phyloP scores from a whole-genome alignment of 2,888 invertebrate genomes.

The Leucozona laternaria region DNA sequence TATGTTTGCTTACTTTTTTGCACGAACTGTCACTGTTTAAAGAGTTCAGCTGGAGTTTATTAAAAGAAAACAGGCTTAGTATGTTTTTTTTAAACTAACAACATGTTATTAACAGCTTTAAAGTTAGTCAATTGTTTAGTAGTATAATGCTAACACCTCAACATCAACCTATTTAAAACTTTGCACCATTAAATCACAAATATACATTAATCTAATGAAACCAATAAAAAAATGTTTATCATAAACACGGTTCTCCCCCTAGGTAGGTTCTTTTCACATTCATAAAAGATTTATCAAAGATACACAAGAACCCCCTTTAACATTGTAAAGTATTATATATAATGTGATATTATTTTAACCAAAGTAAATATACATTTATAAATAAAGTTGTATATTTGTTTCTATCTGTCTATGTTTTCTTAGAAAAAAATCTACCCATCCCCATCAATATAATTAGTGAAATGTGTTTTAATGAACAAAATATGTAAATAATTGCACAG shows the following conservation, averaged over 20 bases:
- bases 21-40: too few relatives aligned
- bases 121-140: too few relatives aligned
- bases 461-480: neutral
- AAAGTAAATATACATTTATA: neutral
- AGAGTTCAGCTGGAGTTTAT: too few relatives aligned
- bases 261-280: neutral
- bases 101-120: too few relatives aligned
- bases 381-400: neutral
- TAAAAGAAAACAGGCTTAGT: too few relatives aligned
- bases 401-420: neutral
- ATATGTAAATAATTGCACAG: slow-evolving; percentile 24
- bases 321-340: neutral
- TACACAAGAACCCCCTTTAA: neutral
- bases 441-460: slow-evolving; percentile 5
- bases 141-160: too few relatives aligned
- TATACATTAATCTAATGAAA: too few relatives aligned
- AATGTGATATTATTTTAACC: too few relatives aligned
- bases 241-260: slow-evolving; percentile 1
- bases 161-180: too few relatives aligned
- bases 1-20: too few relatives aligned
- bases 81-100: too few relatives aligned
- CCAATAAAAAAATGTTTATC: neutral
- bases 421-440: neutral
- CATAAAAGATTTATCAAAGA: neutral
- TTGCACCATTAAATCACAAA: too few relatives aligned